Conservation (phyloP, 2,888 invertebrate genomes). For the Parelbella ahira region DNA sequence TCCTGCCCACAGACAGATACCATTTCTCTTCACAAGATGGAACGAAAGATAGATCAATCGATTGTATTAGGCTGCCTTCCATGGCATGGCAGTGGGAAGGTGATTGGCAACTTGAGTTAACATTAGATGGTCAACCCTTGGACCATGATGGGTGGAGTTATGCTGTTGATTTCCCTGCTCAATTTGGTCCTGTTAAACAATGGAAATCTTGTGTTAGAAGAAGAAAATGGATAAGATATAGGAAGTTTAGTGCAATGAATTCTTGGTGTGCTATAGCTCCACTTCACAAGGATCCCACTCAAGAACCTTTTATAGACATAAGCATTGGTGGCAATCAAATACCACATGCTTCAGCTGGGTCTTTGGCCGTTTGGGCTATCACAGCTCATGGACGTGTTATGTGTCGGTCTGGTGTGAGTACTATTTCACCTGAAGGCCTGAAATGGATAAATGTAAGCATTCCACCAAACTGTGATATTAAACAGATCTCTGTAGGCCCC, state of each 20-base stretch:
- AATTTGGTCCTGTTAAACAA: constrained; percentile 88
- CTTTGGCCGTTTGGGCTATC: constrained; percentile 94
- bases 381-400: constrained; percentile 95
- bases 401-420: constrained; percentile 90
- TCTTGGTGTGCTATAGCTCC: constrained; percentile 96
- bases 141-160: constrained; percentile 97
- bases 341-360: constrained; percentile 87
- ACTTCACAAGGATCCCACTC: constrained; percentile 92
- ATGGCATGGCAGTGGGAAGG: constrained; percentile 99
- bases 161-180: constrained; percentile 94
- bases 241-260: constrained; percentile 93
- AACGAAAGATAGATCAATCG: constrained; percentile 86
- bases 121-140: constrained; percentile 91
- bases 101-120: constrained; percentile 93
- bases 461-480: constrained; percentile 89
- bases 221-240: constrained; percentile 93
- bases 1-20: constrained; percentile 93
- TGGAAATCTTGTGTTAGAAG: constrained; percentile 95
- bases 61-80: constrained; percentile 92
- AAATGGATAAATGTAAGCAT: constrained; percentile 91
- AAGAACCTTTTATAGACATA: constrained; percentile 96
- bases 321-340: constrained; percentile 92
- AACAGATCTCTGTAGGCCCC: constrained; percentile 91
- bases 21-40: constrained; percentile 94
- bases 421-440: constrained; percentile 91